phyloP scores from a whole-genome alignment of 2,888 invertebrate genomes.

The Diarsia rubi region DNA sequence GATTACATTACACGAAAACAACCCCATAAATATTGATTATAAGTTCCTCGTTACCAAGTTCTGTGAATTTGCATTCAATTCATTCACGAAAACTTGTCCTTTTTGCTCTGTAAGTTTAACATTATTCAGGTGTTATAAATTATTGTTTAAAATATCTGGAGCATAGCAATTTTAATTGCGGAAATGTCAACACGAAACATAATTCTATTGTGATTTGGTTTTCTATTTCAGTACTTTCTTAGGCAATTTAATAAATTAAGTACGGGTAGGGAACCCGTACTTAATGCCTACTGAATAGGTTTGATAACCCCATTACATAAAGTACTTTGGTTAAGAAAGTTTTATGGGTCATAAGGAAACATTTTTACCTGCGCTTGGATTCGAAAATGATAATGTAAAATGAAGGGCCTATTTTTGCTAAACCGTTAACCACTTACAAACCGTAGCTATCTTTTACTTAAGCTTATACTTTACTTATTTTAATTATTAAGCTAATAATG shows the following conservation, averaged over 20 bases:
- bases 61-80: conserved; percentile 43
- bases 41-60: conserved; percentile 40
- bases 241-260: conserved; percentile 5
- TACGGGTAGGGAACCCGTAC: not conserved
- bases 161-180: conserved; percentile 32
- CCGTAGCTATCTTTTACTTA: conserved; percentile 22
- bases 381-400: conserved; percentile 34
- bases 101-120: conserved; percentile 16
- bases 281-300: conserved; percentile 11
- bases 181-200: conserved; percentile 20
- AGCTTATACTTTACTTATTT: conserved; percentile 24
- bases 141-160: conserved; percentile 17
- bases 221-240: conserved; percentile 15
- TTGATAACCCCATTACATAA: conserved; percentile 24
- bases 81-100: conserved; percentile 31
- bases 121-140: conserved; percentile 34
- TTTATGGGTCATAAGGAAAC: conserved; percentile 19
- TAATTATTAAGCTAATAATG: conserved; percentile 32
- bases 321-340: conserved; percentile 16
- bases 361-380: conserved; percentile 11
- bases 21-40: conserved; percentile 64
- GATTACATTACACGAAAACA: conserved; percentile 62
- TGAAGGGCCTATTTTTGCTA: conserved; percentile 23
- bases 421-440: conserved; percentile 15
- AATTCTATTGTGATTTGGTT: conserved; percentile 25